Evolutionary conservation across 2,797 vertebrate genomes (phyloP), one percentile per base, ranked within the genome.

Genomic region (Tapirus indicus): DNA sequence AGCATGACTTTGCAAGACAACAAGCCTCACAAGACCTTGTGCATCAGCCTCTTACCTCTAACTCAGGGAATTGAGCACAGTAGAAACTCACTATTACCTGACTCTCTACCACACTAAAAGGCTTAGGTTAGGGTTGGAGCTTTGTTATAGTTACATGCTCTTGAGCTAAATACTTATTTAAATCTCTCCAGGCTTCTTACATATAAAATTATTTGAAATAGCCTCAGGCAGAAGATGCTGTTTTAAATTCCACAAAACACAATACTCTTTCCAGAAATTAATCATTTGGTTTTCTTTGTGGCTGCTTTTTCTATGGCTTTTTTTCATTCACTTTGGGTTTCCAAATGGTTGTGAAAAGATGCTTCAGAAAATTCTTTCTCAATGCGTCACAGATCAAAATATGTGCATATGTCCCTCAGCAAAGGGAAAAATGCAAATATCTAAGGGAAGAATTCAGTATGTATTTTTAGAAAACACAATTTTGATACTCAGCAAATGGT

Each of bases 381-480:
- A 92, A 71, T 80, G 47, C 1, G 91, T 54, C 69, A 64, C 72
- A 92, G 80, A 32, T 95, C 84, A 91, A 89, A 88, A 72, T 79
- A 85, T 41, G 17, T 84, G 18, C 29, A 41, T 58, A 77, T 38
- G 32, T 66, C 54, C 64, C 32, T 94, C 56, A 66, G 80, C 29
- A 91, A 90, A 94, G n/a, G 60, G 69, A 86, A 84, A 97, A 88
- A 94, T 71, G 49, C 62, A 98, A 82, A 82, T 84, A 52, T 54
- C 25, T 44, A 89, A 95, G 64, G 49, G 14, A 79, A 94, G 35
- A 95, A 92, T 85, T 80, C 69, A 25, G 60, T 23, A 35, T 20
- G 6, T 83, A 96, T 96, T 96, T 97, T 97, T 96, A 96, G 94
- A 92, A 92, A 91, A 72, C 82, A 91, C n/a, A 95, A 92, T 96